Evolutionary conservation across 2,113 vertebrate genomes (phyloP).

Genomic region (Vulpes lagopus): DNA sequence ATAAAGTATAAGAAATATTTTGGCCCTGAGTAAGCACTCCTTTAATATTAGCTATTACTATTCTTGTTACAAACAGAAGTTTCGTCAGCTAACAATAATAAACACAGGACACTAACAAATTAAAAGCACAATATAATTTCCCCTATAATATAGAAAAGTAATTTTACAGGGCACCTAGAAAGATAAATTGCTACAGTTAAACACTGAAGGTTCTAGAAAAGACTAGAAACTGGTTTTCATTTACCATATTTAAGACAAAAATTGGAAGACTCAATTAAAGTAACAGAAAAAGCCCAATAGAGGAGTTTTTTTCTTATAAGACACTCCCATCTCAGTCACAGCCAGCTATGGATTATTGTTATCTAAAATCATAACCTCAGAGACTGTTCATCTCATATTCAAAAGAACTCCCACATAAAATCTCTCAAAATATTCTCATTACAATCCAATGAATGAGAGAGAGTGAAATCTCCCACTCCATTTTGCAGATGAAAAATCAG

Average conservation of each 20-base stretch:
- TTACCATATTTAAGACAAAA: neutral
- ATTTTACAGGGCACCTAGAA: neutral
- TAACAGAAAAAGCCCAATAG: neutral
- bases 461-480: neutral
- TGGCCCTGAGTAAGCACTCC: neutral
- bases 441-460: neutral
- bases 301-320: neutral
- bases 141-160: neutral
- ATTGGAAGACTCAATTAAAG: neutral
- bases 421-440: neutral
- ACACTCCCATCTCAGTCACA: neutral
- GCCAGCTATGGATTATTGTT: neutral
- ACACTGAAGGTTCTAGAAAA: slow-evolving; percentile 7
- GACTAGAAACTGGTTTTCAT: slow-evolving; percentile 11
- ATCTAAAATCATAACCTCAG: neutral
- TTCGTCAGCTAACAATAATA: neutral
- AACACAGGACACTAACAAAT: neutral
- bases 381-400: neutral
- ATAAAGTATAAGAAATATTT: neutral
- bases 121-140: neutral
- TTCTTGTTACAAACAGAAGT: neutral
- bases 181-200: neutral
- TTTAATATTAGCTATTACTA: neutral
- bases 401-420: neutral
- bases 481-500: neutral